Evolutionary conservation across 2,888 invertebrate species (phyloP).

Genomic region (Diarsia rubi): DNA sequence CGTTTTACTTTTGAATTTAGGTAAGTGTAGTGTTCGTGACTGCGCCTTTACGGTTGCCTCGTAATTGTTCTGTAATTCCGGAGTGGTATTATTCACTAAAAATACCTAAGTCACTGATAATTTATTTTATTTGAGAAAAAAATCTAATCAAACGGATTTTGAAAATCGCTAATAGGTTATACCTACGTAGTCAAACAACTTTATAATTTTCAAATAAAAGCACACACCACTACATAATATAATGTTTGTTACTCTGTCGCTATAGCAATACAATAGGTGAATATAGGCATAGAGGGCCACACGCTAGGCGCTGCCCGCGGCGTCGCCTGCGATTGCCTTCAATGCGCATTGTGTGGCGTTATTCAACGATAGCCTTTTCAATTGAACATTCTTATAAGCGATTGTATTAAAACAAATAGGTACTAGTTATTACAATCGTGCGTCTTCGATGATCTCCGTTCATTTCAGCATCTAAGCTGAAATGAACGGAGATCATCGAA

Average conservation of each 20-base stretch:
- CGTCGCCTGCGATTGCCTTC: slow-evolving; percentile 70
- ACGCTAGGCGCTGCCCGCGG: slow-evolving; percentile 76
- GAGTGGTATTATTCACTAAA: neutral
- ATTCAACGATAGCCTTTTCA: slow-evolving; percentile 82
- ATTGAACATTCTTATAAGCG: slow-evolving; percentile 74
- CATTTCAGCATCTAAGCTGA: no score
- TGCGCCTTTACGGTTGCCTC: no score
- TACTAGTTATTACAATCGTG: slow-evolving; percentile 57
- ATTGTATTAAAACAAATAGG: slow-evolving; percentile 75
- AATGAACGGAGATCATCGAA: slow-evolving; percentile 30
- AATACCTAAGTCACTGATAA: neutral
- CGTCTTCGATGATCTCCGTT: no score
- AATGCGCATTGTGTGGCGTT: slow-evolving; percentile 84
- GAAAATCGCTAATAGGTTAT: neutral
- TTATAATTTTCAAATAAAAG: neutral
- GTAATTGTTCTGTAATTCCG: no score
- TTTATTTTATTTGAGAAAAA: neutral
- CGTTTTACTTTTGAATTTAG: no score
- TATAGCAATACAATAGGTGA: slow-evolving; percentile 61
- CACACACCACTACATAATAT: slow-evolving; percentile 5
- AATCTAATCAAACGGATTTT: no score
- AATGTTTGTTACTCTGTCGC: slow-evolving; percentile 53
- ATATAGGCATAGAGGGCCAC: slow-evolving; percentile 72
- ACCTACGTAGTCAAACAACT: neutral
- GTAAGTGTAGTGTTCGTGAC: no score